Conservation (phyloP, 2,888 invertebrate species). For the Ormyrus nitidulus region DNA sequence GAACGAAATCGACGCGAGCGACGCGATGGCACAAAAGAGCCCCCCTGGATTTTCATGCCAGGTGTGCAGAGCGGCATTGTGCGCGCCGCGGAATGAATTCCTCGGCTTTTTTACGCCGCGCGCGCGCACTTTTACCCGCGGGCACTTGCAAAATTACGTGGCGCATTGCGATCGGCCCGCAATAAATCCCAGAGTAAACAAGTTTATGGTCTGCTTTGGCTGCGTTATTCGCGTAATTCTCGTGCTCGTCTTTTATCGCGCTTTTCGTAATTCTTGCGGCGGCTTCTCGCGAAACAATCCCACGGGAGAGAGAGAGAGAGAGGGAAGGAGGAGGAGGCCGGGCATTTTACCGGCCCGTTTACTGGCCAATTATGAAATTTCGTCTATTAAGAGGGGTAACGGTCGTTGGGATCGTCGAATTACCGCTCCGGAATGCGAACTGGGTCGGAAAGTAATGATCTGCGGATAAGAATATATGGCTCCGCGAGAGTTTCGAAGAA, state of each 20-base stretch:
- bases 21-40: not conserved
- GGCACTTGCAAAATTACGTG: conserved; percentile 12
- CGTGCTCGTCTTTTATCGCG: conserved; percentile 8
- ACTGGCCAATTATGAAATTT: conserved; percentile 22
- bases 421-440: not conserved
- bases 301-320: too few relatives aligned
- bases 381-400: not conserved
- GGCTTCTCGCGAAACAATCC: too few relatives aligned
- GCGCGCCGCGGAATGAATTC: not conserved
- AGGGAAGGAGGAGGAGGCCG: not conserved
- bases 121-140: not conserved
- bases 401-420: not conserved
- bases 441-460: too few relatives aligned
- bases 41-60: too few relatives aligned
- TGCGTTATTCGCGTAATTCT: not conserved
- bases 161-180: conserved; percentile 13
- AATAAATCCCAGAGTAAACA: conserved; percentile 43
- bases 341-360: not conserved
- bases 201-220: conserved; percentile 13
- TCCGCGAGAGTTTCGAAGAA: too few relatives aligned
- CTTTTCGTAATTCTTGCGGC: too few relatives aligned
- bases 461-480: too few relatives aligned
- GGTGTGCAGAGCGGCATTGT: too few relatives aligned
- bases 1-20: conserved; percentile 36
- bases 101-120: not conserved